phyloP scores from a whole-genome alignment of 2,888 invertebrate species.

The Nemoura dubitans region DNA sequence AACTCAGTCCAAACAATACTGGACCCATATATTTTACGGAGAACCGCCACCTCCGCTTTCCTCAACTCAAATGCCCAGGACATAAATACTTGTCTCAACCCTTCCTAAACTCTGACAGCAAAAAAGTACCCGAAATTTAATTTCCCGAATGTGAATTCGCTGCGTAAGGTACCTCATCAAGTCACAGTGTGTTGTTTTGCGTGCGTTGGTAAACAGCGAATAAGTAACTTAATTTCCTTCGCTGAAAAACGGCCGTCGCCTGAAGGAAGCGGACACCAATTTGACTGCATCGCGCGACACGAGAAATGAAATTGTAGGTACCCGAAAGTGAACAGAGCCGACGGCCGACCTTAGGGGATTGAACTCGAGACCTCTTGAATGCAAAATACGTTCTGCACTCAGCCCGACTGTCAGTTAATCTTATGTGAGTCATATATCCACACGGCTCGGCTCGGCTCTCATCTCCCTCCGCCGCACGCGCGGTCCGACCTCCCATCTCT shows the following conservation, averaged over 20 bases:
- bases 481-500: not conserved
- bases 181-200: not conserved
- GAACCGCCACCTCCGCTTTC: too few species aligned
- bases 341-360: slow-evolving; percentile 21
- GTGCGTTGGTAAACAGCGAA: not conserved
- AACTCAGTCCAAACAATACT: too few species aligned
- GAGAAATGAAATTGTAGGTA: not conserved
- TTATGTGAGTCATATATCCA: not conserved
- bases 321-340: not conserved
- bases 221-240: not conserved
- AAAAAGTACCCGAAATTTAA: not conserved
- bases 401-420: slow-evolving; percentile 12
- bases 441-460: not conserved
- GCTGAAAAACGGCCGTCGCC: not conserved
- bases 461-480: not conserved
- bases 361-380: slow-evolving; percentile 32
- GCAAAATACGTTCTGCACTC: slow-evolving; percentile 16
- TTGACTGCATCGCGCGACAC: not conserved
- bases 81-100: not conserved
- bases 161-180: not conserved
- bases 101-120: not conserved
- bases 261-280: not conserved
- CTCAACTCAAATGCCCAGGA: too few species aligned
- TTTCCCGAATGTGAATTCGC: not conserved
- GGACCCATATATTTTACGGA: too few species aligned